Base-by-base conservation (phyloP, 2,797 vertebrate genomes). In the Helarctos malayanus region DNA sequence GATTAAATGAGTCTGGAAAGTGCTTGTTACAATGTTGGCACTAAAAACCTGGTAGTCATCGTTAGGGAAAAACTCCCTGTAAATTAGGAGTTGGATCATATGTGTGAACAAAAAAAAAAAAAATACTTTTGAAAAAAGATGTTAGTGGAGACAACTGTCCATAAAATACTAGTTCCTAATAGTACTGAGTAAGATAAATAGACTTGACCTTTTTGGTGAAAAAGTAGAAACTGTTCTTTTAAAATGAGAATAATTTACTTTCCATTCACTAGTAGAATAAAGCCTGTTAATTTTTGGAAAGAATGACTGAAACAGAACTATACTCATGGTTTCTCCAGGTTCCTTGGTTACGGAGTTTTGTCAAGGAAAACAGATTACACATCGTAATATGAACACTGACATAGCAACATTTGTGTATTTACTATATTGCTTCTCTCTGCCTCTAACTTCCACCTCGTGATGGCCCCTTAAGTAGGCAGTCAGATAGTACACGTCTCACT, bases 331-430 rank as follows among this genome's bases (percentile, higher is more conserved):
- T 88, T 73, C 86, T 69, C 47, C 32, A 89, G 54, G 35, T 16
- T 93, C 90, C 61, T 93, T 95, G 41, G 56, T 63, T 93, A 85
- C 32, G 49, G 35, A 56, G 3, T 81, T 93, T 93, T 89, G 41
- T 54, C 65, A 84, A 90, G 52, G n/a, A 89, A 89, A 76, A 94
- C 90, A 88, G 32, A 81, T 69, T 27, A 41, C 11, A 38, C 10
- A 38, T 52, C 25, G 7, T 10, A 29, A 41, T 41, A 63, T 52
- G 71, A 84, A 85, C 23, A 59, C 7, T 45, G 47, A 32, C 19
- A 61, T 9, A 54, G 25, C 25, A 54, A 38, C 47, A 29, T 76
- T 84, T 71, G 35, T 61, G n/a, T 79, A 71, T 93, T 38, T 47
- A 47, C 56, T 16, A 10, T 14, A 25, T 3, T 35, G 9, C 27